Percentiles rank a stretch among this genome's conserved stretches.
Evolutionary conservation across 2,797 vertebrate genomes (phyloP).

Genomic region (Bryconaethiops microstoma): DNA sequence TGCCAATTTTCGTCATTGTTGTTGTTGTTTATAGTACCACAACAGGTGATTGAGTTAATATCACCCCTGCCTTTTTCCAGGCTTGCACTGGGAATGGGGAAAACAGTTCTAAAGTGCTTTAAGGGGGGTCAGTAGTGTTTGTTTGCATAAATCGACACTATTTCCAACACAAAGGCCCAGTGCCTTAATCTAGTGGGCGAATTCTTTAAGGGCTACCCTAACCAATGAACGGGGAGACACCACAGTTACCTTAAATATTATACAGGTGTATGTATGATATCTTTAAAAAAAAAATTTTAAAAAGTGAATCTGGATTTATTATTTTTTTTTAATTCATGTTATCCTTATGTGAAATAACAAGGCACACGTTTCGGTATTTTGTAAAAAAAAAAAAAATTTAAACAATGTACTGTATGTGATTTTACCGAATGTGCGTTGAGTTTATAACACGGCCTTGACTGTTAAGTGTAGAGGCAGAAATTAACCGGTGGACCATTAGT

Average conservation of each 20-base stretch:
- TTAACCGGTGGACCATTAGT: conserved; percentile 43
- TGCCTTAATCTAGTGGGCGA: conserved; percentile 58
- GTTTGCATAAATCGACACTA: not conserved
- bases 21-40: not conserved
- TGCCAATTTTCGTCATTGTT: not conserved
- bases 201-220: conserved; percentile 55
- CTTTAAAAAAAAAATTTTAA: conserved; percentile 37
- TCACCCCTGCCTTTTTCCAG: not conserved
- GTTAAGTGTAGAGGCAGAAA: conserved; percentile 51
- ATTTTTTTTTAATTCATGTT: conserved; percentile 13
- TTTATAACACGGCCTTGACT: conserved; percentile 54
- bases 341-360: conserved; percentile 39
- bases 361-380: conserved; percentile 22
- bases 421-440: conserved; percentile 47
- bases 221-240: conserved; percentile 31
- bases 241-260: conserved; percentile 47
- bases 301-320: conserved; percentile 43
- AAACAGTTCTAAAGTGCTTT: conserved; percentile 31
- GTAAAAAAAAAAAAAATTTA: too few species aligned
- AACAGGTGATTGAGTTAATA: not conserved
- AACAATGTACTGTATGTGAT: conserved; percentile 51
- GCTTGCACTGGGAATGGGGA: conserved; percentile 18
- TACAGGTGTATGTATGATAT: conserved; percentile 22
- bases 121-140: conserved; percentile 42
- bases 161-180: conserved; percentile 17